These are phyloP conservation scores for Apeltes quadracus DNA, from an alignment of 2,113 vertebrate genomes.

Conservation along the genomic window DNA sequence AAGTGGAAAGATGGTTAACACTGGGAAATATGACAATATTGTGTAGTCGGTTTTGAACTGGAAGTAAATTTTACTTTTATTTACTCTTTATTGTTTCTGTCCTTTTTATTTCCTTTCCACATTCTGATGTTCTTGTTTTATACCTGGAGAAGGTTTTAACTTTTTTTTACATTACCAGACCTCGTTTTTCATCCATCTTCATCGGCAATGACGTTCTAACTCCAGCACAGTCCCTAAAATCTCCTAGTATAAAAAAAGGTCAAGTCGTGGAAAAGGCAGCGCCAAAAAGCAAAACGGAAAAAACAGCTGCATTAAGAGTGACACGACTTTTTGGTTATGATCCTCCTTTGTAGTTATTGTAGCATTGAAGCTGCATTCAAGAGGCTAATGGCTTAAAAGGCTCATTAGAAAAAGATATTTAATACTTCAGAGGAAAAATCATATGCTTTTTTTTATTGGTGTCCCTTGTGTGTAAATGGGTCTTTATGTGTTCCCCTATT, in stretches of 20 bases:
- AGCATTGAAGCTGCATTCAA: constrained; percentile 48
- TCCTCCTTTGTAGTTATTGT: constrained; percentile 29
- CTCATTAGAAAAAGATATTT: constrained; percentile 50
- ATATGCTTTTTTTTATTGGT: constrained; percentile 52
- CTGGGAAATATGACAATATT: constrained; percentile 36
- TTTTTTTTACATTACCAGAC: constrained; percentile 31
- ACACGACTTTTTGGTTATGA: background rate
- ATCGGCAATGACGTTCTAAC: constrained; percentile 1
- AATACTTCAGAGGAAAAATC: constrained; percentile 24
- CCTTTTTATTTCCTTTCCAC: constrained; percentile 46
- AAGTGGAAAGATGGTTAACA: constrained; percentile 49
- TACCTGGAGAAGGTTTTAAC: constrained; percentile 23
- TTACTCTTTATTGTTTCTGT: constrained; percentile 41
- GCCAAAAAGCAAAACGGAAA: background rate
- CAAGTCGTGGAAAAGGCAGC: constrained; percentile 2
- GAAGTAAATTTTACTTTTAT: constrained; percentile 34
- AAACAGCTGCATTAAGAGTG: constrained; percentile 4
- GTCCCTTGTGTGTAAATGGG: constrained; percentile 56
- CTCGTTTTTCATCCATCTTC: constrained; percentile 32
- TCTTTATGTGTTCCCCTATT: constrained; percentile 43
- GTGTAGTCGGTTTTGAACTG: constrained; percentile 30
- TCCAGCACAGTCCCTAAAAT: constrained; percentile 2
- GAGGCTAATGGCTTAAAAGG: constrained; percentile 47
- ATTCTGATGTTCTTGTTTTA: constrained; percentile 41
- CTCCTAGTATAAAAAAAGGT: constrained; percentile 11